These are phyloP conservation scores for Gisinianus flammeolus DNA, from an alignment of 2,888 invertebrate species.

Conservation along the genomic window DNA sequence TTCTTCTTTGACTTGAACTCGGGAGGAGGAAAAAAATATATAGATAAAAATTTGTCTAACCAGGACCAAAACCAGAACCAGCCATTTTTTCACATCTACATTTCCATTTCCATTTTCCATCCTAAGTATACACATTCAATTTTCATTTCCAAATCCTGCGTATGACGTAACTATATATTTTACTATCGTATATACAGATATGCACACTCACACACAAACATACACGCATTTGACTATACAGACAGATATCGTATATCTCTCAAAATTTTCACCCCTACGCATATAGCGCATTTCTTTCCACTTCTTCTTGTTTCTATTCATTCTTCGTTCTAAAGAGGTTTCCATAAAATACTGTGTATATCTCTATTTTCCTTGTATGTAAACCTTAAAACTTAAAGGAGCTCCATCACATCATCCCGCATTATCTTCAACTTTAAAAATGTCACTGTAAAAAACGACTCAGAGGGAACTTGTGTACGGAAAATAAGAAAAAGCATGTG, in stretches of 20 bases:
- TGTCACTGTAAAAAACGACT: neutral
- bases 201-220: neutral
- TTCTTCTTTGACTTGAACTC: neutral
- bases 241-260: too few species aligned
- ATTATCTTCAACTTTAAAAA: neutral
- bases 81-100: neutral
- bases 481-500: neutral
- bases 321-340: too few species aligned
- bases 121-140: neutral
- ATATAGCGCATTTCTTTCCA: too few species aligned
- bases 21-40: neutral
- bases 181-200: neutral
- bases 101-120: neutral
- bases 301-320: too few species aligned
- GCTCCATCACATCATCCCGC: neutral
- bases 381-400: neutral
- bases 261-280: too few species aligned
- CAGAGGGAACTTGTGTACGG: too few species aligned
- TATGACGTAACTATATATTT: too few species aligned
- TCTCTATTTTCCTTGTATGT: neutral
- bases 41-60: slow-evolving; percentile 20
- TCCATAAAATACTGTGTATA: too few species aligned
- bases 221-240: too few species aligned
- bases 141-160: neutral
- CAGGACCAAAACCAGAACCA: neutral